Percentiles rank a stretch among this genome's conserved stretches.
These are phyloP conservation scores for Sitta carolinensis DNA, from an alignment of 2,797 vertebrate genomes.

Conservation along the genomic window DNA sequence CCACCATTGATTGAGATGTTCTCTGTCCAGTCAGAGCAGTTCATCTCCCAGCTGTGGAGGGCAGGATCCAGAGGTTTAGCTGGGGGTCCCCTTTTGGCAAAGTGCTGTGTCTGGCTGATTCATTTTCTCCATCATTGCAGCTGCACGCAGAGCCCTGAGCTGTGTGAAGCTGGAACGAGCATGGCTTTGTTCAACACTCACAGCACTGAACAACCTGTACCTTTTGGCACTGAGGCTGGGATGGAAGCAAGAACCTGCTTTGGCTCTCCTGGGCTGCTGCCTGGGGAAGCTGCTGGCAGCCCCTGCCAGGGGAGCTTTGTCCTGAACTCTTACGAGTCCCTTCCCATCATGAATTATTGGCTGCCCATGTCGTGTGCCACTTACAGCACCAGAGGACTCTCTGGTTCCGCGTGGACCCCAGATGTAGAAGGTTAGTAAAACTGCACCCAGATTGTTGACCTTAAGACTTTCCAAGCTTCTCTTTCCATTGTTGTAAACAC, in stretches of 20 bases:
- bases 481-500: background rate
- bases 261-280: background rate
- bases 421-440: slow-evolving; percentile 36
- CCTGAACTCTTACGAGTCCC: background rate
- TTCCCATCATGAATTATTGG: background rate
- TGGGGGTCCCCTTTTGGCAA: background rate
- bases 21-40: background rate
- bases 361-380: background rate
- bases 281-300: background rate
- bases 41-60: background rate
- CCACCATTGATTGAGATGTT: background rate
- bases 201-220: background rate
- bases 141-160: background rate
- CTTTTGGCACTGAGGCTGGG: background rate
- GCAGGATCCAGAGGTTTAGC: background rate
- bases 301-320: background rate
- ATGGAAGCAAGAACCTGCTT: background rate
- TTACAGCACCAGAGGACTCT: background rate
- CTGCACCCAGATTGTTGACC: background rate
- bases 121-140: background rate
- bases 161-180: background rate
- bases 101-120: background rate
- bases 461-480: background rate
- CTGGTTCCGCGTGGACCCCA: background rate
- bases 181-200: background rate